Conservation (phyloP, 2,888 invertebrate genomes). For the Tinea trinotella region DNA sequence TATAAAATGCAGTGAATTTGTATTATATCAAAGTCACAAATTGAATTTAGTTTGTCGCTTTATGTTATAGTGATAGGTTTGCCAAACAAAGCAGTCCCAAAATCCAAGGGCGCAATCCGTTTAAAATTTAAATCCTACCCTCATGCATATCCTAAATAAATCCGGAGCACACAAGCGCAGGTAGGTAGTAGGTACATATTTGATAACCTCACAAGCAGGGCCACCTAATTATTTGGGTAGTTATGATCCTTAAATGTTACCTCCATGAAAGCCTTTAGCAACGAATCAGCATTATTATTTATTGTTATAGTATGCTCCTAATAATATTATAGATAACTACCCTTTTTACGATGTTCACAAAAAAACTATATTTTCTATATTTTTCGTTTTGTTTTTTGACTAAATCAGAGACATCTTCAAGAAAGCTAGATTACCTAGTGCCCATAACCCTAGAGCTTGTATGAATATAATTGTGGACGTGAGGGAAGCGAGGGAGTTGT, state of each 20-base stretch:
- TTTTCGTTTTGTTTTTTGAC: too few species aligned
- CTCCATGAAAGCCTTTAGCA: neutral
- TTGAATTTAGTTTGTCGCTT: conserved; percentile 16
- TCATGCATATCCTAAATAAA: conserved; percentile 73
- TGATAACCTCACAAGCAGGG: conserved; percentile 54
- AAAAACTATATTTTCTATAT: too few species aligned
- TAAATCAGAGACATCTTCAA: too few species aligned
- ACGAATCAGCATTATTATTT: neutral
- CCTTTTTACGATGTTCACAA: too few species aligned
- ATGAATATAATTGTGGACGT: too few species aligned
- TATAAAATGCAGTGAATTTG: too few species aligned
- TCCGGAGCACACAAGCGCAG: conserved; percentile 53
- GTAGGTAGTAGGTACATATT: conserved; percentile 67
- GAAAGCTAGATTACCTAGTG: too few species aligned
- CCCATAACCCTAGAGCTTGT: too few species aligned
- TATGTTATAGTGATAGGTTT: conserved; percentile 57
- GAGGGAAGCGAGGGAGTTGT: too few species aligned
- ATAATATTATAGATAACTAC: too few species aligned
- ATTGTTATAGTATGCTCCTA: neutral
- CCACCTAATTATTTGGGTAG: conserved; percentile 23
- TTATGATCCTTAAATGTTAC: conserved; percentile 11
- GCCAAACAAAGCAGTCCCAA: conserved; percentile 56
- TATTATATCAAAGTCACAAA: neutral
- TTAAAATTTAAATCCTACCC: conserved; percentile 72
- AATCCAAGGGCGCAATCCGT: conserved; percentile 71